Percentiles rank a stretch among this genome's conserved stretches.
These are phyloP conservation scores for Chionis minor DNA, from an alignment of 2,113 vertebrate genomes.

Conservation along the genomic window DNA sequence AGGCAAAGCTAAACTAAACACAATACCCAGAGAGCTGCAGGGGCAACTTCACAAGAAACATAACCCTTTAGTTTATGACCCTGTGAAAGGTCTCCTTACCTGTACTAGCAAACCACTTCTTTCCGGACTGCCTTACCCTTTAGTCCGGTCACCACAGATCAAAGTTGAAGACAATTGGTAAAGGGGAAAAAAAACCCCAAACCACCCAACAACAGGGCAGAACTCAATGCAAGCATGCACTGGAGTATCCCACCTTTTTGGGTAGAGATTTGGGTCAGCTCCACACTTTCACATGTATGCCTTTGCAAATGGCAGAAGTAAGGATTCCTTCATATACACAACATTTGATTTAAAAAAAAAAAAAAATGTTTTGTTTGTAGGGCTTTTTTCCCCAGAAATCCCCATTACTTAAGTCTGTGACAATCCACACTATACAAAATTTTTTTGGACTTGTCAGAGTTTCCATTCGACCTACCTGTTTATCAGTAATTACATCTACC, in stretches of 20 bases:
- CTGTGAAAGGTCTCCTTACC: neutral
- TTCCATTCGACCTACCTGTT: neutral
- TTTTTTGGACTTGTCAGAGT: neutral
- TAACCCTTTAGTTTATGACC: neutral
- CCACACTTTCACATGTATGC: neutral
- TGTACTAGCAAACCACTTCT: neutral
- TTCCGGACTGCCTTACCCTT: neutral
- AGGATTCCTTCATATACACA: neutral
- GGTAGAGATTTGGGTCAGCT: neutral
- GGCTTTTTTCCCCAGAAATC: neutral
- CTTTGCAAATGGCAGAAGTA: neutral
- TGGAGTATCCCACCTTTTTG: neutral
- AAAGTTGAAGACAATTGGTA: neutral
- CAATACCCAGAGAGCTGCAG: neutral
- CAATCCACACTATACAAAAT: neutral
- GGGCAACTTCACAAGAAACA: neutral
- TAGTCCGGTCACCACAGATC: neutral
- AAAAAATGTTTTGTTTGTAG: neutral
- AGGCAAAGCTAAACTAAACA: neutral
- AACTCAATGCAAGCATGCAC: neutral
- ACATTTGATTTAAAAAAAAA: neutral
- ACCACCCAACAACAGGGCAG: neutral
- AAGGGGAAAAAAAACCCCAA: accelerated
- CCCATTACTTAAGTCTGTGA: neutral
- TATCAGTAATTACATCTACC: neutral